Evolutionary conservation across 2,888 invertebrate genomes (phyloP), one percentile per base, ranked within the genome.

Genomic region (Sialis fuliginosa): DNA sequence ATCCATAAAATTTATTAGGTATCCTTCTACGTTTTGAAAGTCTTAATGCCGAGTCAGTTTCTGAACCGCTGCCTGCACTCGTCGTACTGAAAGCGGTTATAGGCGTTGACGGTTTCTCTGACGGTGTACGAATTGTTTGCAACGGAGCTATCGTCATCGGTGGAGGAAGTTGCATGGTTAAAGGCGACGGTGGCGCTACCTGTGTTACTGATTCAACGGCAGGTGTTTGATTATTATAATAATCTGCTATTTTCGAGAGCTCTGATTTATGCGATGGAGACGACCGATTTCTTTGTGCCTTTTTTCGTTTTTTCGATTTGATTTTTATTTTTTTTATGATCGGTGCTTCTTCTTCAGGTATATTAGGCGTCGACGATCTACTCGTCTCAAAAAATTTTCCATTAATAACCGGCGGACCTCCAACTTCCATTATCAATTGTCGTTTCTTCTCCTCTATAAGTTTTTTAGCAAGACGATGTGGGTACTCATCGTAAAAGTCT

Each of bases 1-100:
- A 88, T 0, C 88, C 89, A 59, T 88, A 89, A 61, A 89, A 89
- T 58, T 81, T 83, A 58, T 88, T 88, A 0, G 86, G 88, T 32
- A 87, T 79, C 39, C 88, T 67, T 55, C 84, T 73, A 49, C 88
- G 74, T 63, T 88, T 87, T 1, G 88, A 88, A 1, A 79, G 76
- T 35, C 87, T 70, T 58, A 64, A 58, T 52, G 79, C 83, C 12
- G 65, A 77, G 55, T 82, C 81, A 5, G 68, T 66, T 55, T 74
- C 74, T 7, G 70, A 68, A 39, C 69, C 66, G 47, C 60, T 60
- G 6, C 59, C 61, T 5, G 57, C 53, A 5, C 57, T 52, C 39
- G 51, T 60, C 34, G 46, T 45, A 13, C 62, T 60, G 42, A 65
- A 60, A 51, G 64, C 63, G 31, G 54, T 45, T 53, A 57, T 46